Conservation (phyloP, 2,113 vertebrate genomes). For the Vimba vimba region DNA sequence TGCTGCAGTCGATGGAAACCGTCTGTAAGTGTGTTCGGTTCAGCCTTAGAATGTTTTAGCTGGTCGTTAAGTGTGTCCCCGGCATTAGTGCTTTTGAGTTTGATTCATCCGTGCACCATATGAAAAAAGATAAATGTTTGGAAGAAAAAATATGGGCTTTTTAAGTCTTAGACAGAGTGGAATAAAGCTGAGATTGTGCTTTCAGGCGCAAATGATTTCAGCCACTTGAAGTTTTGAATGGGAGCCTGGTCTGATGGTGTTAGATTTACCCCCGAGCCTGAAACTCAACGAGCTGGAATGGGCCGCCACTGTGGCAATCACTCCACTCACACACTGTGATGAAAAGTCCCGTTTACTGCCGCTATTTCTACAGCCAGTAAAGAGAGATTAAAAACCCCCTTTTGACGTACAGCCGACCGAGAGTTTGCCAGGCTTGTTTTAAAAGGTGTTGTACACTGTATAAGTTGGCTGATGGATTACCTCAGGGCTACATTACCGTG, state of each 20-base stretch:
- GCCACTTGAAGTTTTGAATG: constrained; percentile 53
- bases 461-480: constrained; percentile 49
- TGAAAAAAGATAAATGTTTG: background rate
- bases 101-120: background rate
- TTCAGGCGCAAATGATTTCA: constrained; percentile 20
- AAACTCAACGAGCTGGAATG: constrained; percentile 35
- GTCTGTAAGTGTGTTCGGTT: too few relatives aligned
- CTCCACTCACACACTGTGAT: constrained; percentile 38
- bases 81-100: background rate
- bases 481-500: constrained; percentile 50
- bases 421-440: constrained; percentile 20
- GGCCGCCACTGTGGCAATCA: constrained; percentile 29
- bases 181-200: constrained; percentile 30
- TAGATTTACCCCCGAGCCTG: constrained; percentile 49
- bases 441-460: constrained; percentile 18
- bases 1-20: too few relatives aligned
- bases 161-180: background rate
- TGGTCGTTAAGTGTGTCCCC: too few relatives aligned
- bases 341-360: constrained; percentile 30
- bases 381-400: constrained; percentile 23
- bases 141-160: background rate
- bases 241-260: constrained; percentile 47
- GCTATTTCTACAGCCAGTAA: constrained; percentile 27
- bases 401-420: constrained; percentile 10
- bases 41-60: too few relatives aligned